Percentiles rank a stretch among this genome's conserved stretches.
Evolutionary conservation across 2,888 invertebrate genomes (phyloP).

Genomic region (Scaptomyza flava): DNA sequence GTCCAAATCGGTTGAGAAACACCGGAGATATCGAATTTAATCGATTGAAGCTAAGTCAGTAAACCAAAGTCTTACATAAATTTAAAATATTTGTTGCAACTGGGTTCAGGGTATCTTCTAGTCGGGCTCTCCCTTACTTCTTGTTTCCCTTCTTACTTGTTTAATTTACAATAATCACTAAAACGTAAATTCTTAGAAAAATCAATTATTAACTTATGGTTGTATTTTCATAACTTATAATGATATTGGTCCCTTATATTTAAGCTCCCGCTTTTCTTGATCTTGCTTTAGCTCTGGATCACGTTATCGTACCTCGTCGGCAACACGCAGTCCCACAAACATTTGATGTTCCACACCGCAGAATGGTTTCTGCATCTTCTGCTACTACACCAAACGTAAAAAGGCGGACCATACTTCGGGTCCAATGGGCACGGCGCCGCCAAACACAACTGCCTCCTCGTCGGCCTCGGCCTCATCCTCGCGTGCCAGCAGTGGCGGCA

Average conservation of each 20-base stretch:
- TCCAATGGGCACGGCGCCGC: conserved; percentile 45
- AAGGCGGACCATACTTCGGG: conserved; percentile 37
- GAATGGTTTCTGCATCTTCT: conserved; percentile 84
- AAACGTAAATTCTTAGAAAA: not conserved
- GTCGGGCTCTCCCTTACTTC: too few species aligned
- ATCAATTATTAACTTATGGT: not conserved
- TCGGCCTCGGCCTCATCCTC: conserved; percentile 73
- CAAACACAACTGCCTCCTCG: conserved; percentile 67
- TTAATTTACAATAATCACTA: not conserved
- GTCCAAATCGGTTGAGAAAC: too few species aligned
- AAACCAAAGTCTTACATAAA: too few species aligned
- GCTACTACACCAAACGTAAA: conserved; percentile 82
- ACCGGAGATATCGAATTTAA: too few species aligned
- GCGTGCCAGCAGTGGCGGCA: conserved; percentile 64
- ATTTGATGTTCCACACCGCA: conserved; percentile 84
- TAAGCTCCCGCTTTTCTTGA: not conserved
- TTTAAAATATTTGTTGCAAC: too few species aligned
- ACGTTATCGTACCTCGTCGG: conserved; percentile 82
- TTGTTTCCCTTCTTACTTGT: too few species aligned
- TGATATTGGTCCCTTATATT: not conserved
- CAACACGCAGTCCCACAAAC: conserved; percentile 84
- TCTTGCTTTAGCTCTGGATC: conserved; percentile 75
- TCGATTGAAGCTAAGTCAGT: too few species aligned
- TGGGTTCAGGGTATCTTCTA: too few species aligned
- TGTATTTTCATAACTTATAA: not conserved